phyloP scores from a whole-genome alignment of 2,113 vertebrate genomes.

The Corythoichthys intestinalis region DNA sequence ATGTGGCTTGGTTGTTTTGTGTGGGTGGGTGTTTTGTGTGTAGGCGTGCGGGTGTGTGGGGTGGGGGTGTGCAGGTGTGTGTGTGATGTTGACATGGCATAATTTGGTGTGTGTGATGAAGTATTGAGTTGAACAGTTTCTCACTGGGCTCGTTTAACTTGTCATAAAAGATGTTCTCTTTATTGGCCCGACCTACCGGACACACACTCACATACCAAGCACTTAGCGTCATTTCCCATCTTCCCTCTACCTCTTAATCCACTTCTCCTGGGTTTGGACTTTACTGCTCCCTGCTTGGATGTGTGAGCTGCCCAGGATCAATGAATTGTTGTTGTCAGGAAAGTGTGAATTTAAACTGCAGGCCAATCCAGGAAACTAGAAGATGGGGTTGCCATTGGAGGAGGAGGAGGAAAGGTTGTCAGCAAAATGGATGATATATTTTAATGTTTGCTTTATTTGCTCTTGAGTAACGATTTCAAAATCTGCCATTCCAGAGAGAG shows the following conservation, averaged over 20 bases:
- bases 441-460: slow-evolving; percentile 49
- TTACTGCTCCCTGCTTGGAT: slow-evolving; percentile 18
- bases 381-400: slow-evolving; percentile 26
- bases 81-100: slow-evolving; percentile 42
- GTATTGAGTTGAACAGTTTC: slow-evolving; percentile 69
- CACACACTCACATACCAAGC: slow-evolving; percentile 19
- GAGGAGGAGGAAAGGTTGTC: slow-evolving; percentile 8
- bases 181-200: slow-evolving; percentile 54
- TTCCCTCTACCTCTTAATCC: slow-evolving; percentile 52
- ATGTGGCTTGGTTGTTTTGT: too few relatives aligned
- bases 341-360: slow-evolving; percentile 64
- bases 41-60: too few relatives aligned
- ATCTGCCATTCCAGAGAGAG: slow-evolving; percentile 27
- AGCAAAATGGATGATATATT: slow-evolving; percentile 37
- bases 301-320: slow-evolving; percentile 44
- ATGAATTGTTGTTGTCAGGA: slow-evolving; percentile 58
- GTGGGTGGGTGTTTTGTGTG: too few relatives aligned
- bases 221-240: slow-evolving; percentile 30
- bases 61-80: slow-evolving; percentile 1
- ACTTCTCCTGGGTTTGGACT: slow-evolving; percentile 62
- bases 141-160: slow-evolving; percentile 58
- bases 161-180: slow-evolving; percentile 74
- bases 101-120: slow-evolving; percentile 64
- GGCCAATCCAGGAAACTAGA: slow-evolving; percentile 38
- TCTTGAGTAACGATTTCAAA: slow-evolving; percentile 52